A percentile compares a stretch with the other conserved stretches of the same genome.
Conservation (phyloP, 2,888 invertebrate species). For the Pteria penguin region DNA sequence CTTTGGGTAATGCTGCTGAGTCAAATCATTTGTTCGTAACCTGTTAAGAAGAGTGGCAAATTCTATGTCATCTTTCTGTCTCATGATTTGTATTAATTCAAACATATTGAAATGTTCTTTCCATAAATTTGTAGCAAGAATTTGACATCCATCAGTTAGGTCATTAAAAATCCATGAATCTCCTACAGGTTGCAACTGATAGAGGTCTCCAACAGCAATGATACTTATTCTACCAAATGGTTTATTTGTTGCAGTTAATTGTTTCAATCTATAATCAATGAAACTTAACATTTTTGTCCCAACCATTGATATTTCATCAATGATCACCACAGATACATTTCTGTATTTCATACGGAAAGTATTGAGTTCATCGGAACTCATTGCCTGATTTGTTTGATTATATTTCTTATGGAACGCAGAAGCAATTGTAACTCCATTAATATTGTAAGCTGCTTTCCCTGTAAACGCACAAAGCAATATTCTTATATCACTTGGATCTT, state of each 20-base stretch:
- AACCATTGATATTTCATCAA: slow-evolving; percentile 55
- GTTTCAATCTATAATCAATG: slow-evolving; percentile 49
- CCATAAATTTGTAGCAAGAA: slow-evolving; percentile 48
- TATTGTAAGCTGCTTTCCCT: slow-evolving; percentile 49
- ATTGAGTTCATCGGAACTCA: slow-evolving; percentile 46
- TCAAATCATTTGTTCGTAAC: slow-evolving; percentile 40
- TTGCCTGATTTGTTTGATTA: slow-evolving; percentile 34
- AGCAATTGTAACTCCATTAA: slow-evolving; percentile 46
- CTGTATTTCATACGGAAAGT: slow-evolving; percentile 47
- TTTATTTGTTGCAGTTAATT: slow-evolving; percentile 44
- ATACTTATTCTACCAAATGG: slow-evolving; percentile 52
- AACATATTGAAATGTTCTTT: slow-evolving; percentile 47
- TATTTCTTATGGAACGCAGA: slow-evolving; percentile 40
- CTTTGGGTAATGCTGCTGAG: slow-evolving; percentile 33
- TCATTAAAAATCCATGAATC: slow-evolving; percentile 53
- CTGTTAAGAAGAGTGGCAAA: slow-evolving; percentile 52
- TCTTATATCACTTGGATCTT: slow-evolving; percentile 47
- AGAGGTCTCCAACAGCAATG: slow-evolving; percentile 55
- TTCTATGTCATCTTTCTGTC: slow-evolving; percentile 50
- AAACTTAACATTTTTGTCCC: slow-evolving; percentile 44
- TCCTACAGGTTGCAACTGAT: slow-evolving; percentile 49
- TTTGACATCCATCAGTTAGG: slow-evolving; percentile 27
- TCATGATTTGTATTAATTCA: slow-evolving; percentile 51
- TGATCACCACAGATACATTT: slow-evolving; percentile 47
- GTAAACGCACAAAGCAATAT: slow-evolving; percentile 49